A percentile compares a stretch with the other conserved stretches of the same genome.
These are phyloP conservation scores for Typhlichthys subterraneus DNA, from an alignment of 2,797 vertebrate species.

Conservation along the genomic window DNA sequence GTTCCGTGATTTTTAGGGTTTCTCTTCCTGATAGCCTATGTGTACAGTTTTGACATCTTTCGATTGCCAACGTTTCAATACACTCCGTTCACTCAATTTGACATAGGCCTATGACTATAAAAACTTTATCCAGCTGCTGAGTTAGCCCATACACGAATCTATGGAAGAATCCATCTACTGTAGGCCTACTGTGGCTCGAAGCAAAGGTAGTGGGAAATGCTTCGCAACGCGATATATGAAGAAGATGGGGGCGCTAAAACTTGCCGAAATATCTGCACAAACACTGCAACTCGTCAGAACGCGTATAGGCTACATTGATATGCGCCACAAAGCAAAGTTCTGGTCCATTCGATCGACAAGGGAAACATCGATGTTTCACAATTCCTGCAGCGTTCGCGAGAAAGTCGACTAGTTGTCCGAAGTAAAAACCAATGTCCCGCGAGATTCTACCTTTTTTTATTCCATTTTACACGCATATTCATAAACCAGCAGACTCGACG, in stretches of 20 bases:
- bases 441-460: constrained; percentile 4
- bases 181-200: constrained; percentile 20
- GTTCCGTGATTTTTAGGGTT: constrained; percentile 71
- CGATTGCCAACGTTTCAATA: constrained; percentile 38
- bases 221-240: constrained; percentile 9
- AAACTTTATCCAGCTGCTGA: background rate
- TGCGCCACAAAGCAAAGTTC: background rate
- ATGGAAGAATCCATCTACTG: background rate
- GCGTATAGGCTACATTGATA: background rate
- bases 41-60: constrained; percentile 62
- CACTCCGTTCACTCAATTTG: background rate
- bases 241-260: constrained; percentile 1
- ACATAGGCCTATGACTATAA: background rate
- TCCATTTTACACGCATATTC: background rate
- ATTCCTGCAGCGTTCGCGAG: constrained; percentile 8
- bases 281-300: background rate
- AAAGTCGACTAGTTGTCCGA: constrained; percentile 12
- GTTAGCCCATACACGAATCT: background rate
- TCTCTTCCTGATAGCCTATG: constrained; percentile 65
- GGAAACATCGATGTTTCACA: constrained; percentile 18
- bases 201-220: constrained; percentile 10
- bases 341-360: constrained; percentile 16
- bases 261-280: background rate
- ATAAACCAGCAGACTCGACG: background rate
- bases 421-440: constrained; percentile 13